phyloP scores from a whole-genome alignment of 92 coral and sea anemone species.

The Porites rus region DNA sequence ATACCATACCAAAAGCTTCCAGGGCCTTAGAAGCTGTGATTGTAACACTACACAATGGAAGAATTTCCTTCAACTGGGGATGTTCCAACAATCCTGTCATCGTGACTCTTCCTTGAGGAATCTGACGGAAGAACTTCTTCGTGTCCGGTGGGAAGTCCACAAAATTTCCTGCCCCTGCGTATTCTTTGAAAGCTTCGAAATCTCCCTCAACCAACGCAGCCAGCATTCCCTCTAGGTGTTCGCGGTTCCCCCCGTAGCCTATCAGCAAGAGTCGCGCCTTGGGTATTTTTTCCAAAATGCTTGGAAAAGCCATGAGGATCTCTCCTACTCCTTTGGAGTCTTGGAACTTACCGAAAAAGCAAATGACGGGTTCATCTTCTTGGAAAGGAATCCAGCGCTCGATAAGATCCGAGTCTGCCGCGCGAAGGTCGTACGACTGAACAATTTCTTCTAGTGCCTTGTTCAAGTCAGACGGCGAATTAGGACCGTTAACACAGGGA shows the following conservation, averaged over 20 bases:
- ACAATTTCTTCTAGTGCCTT: slow-evolving; percentile 54
- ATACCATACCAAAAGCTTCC: slow-evolving; percentile 93
- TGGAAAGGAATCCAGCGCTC: slow-evolving; percentile 81
- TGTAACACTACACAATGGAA: slow-evolving; percentile 81
- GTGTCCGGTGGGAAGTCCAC: slow-evolving; percentile 83
- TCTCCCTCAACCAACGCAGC: slow-evolving; percentile 70
- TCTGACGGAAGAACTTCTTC: slow-evolving; percentile 68
- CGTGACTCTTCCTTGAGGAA: slow-evolving; percentile 77
- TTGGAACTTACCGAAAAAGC: slow-evolving; percentile 85
- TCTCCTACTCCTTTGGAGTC: slow-evolving; percentile 96
- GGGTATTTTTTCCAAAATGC: slow-evolving; percentile 78
- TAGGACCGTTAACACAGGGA: slow-evolving; percentile 40
- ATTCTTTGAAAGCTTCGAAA: slow-evolving; percentile 88
- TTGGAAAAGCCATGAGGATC: slow-evolving; percentile 79
- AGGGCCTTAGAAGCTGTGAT: slow-evolving; percentile 77
- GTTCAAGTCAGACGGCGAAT: slow-evolving; percentile 50
- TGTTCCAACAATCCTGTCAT: slow-evolving; percentile 89
- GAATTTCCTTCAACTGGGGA: slow-evolving; percentile 79
- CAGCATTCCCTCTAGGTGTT: slow-evolving; percentile 88
- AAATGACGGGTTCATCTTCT: slow-evolving; percentile 84
- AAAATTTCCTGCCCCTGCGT: slow-evolving; percentile 80
- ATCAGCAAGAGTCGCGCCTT: slow-evolving; percentile 77
- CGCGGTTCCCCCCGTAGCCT: slow-evolving; percentile 89
- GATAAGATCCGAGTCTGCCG: slow-evolving; percentile 84
- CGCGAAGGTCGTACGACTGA: slow-evolving; percentile 84